phyloP scores from a whole-genome alignment of 2,888 invertebrate genomes.

The Agrotis puta region DNA sequence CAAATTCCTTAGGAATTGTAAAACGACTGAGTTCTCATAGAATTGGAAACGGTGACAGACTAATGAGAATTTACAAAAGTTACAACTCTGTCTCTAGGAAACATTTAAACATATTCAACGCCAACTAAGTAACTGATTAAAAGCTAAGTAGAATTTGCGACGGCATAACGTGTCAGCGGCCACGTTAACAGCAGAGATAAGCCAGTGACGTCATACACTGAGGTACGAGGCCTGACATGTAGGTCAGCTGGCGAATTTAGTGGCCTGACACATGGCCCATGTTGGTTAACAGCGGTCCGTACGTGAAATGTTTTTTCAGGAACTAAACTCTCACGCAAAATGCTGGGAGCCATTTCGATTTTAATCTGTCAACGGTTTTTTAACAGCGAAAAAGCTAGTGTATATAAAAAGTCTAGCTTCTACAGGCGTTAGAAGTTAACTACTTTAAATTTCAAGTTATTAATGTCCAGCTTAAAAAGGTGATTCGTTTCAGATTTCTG shows the following conservation, averaged over 20 bases:
- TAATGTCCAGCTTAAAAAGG: neutral
- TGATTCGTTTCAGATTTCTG: neutral
- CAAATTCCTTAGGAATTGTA: too few species aligned
- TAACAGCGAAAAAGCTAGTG: neutral
- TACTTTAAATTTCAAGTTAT: neutral
- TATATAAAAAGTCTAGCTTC: neutral
- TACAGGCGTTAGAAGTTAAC: neutral
- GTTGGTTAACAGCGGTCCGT: constrained; percentile 25
- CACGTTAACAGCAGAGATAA: constrained; percentile 53
- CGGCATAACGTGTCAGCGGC: constrained; percentile 43
- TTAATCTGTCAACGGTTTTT: constrained; percentile 40
- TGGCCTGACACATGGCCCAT: constrained; percentile 13
- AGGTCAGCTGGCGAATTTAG: constrained; percentile 53
- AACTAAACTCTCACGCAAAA: constrained; percentile 24
- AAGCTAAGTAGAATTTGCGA: constrained; percentile 51
- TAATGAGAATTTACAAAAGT: neutral
- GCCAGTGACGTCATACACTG: constrained; percentile 49
- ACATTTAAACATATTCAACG: constrained; percentile 20
- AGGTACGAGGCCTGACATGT: constrained; percentile 42
- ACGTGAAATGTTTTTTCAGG: constrained; percentile 43
- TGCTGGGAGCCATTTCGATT: constrained; percentile 30
- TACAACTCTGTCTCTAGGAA: neutral
- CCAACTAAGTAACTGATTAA: constrained; percentile 43
- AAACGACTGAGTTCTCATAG: neutral
- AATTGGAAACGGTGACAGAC: neutral